phyloP scores from a whole-genome alignment of 2,113 vertebrate genomes.

The Epinephelus cyanopodus region DNA sequence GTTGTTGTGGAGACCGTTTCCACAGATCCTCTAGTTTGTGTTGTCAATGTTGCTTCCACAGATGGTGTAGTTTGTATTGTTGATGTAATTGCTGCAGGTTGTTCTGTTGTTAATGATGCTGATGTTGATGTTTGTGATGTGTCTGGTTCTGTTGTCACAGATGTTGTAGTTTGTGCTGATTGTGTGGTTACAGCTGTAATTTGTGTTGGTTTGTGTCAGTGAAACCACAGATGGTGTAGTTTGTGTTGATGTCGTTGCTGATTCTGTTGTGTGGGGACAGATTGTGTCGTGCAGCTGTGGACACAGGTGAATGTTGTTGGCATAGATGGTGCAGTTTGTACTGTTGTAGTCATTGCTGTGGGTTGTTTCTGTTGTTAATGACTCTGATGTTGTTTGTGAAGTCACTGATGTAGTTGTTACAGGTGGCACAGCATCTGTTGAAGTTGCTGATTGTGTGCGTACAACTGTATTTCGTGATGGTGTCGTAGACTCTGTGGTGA shows the following conservation, averaged over 20 bases:
- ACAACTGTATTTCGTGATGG: background rate
- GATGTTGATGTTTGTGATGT: background rate
- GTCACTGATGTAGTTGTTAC: no score
- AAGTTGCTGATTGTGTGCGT: background rate
- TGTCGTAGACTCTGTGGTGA: background rate
- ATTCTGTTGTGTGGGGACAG: background rate
- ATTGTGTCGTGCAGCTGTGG: background rate
- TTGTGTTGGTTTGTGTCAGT: background rate
- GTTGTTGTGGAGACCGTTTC: background rate
- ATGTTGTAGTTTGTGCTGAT: background rate
- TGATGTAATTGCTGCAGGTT: background rate
- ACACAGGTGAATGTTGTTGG: background rate
- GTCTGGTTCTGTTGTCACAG: background rate
- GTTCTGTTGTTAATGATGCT: background rate
- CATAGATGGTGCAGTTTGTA: background rate
- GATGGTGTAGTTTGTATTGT: background rate
- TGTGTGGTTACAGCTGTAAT: background rate
- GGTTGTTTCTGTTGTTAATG: background rate
- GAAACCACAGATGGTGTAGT: no score
- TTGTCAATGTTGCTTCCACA: background rate
- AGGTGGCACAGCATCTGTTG: no score
- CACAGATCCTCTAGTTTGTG: background rate
- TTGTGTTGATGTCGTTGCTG: background rate
- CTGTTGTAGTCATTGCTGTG: background rate
- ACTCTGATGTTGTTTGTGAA: no score